Evolutionary conservation across 2,797 vertebrate genomes (phyloP).

Genomic region (Molossus alvarezi): DNA sequence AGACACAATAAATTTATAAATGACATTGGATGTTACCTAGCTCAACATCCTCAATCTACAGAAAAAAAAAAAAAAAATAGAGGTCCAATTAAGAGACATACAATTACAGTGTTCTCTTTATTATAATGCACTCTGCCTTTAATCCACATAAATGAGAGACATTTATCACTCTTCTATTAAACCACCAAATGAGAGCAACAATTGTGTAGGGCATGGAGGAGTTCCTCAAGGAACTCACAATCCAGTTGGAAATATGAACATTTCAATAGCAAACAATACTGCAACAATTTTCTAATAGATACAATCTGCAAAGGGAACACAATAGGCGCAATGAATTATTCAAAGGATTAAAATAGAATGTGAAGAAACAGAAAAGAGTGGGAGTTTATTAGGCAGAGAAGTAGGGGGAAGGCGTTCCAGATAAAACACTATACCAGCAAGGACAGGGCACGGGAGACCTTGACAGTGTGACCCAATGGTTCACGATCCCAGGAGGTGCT

Average conservation of each 20-base stretch:
- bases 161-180: slow-evolving; percentile 25
- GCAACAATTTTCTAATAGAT: slow-evolving; percentile 31
- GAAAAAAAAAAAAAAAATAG: slow-evolving; percentile 18
- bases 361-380: background rate
- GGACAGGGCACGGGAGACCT: background rate
- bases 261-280: slow-evolving; percentile 51
- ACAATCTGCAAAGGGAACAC: slow-evolving; percentile 1
- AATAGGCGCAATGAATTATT: slow-evolving; percentile 64
- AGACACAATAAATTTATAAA: background rate
- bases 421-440: background rate
- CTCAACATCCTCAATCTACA: background rate
- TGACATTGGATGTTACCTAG: background rate
- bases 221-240: slow-evolving; percentile 1
- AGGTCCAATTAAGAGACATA: background rate
- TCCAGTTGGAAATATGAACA: background rate
- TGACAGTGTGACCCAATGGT: background rate
- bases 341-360: slow-evolving; percentile 53
- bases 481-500: background rate
- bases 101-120: background rate
- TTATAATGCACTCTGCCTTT: background rate
- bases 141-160: background rate
- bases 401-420: background rate
- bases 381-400: slow-evolving; percentile 33
- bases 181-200: background rate
- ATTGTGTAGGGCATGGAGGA: background rate